phyloP scores from a whole-genome alignment of 2,888 invertebrate species.

The Nebria salina region DNA sequence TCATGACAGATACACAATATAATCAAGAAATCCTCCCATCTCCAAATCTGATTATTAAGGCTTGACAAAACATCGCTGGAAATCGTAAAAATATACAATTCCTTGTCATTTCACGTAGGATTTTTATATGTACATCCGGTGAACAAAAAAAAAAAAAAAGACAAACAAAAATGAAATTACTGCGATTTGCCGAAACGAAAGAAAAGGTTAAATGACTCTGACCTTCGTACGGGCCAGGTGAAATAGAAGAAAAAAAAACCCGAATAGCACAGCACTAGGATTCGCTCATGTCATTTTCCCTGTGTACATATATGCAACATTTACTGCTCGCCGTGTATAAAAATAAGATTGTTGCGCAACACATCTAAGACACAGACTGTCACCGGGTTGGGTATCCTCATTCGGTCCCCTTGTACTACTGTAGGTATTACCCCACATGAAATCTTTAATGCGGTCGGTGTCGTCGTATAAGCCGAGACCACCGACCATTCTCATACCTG shows the following conservation, averaged over 20 bases:
- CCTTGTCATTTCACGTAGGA: not conserved
- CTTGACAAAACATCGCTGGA: slow-evolving; percentile 30
- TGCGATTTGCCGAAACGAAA: slow-evolving; percentile 9
- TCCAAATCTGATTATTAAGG: slow-evolving; percentile 41
- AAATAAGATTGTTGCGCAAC: slow-evolving; percentile 2
- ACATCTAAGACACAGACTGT: not conserved
- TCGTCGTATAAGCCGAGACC: slow-evolving; percentile 20
- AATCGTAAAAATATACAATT: slow-evolving; percentile 33
- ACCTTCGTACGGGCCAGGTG: slow-evolving; percentile 16
- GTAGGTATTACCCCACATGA: slow-evolving; percentile 33
- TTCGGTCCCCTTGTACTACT: not conserved
- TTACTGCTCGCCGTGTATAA: slow-evolving; percentile 37
- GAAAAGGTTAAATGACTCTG: slow-evolving; percentile 27
- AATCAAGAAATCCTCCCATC: slow-evolving; percentile 14
- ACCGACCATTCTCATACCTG: not conserved
- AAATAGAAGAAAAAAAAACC: not conserved
- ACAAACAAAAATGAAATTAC: slow-evolving; percentile 39
- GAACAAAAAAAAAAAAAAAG: slow-evolving; percentile 25
- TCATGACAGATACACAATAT: not conserved
- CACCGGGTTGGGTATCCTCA: not conserved
- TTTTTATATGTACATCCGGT: slow-evolving; percentile 13
- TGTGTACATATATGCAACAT: slow-evolving; percentile 35
- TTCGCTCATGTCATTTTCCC: slow-evolving; percentile 22
- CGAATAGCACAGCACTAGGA: not conserved
- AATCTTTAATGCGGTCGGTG: slow-evolving; percentile 40